Conservation (phyloP, 1,140 invertebrate genomes). For the Branchinecta lindahli region DNA sequence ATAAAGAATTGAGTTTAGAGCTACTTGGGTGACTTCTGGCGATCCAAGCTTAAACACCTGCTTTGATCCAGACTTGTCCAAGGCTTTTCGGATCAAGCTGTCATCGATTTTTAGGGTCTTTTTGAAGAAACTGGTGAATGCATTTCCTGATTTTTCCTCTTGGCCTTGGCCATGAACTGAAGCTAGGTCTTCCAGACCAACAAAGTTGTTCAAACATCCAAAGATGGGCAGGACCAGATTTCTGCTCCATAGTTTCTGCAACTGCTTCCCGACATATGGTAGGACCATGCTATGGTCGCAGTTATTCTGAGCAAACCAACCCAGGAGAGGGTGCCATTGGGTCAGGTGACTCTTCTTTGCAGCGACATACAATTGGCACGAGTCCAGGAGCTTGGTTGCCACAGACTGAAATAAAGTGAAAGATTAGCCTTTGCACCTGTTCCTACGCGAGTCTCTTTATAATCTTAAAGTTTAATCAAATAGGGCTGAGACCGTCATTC, state of each 20-base stretch:
- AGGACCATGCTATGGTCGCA: constrained; percentile 52
- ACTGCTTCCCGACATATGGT: constrained; percentile 56
- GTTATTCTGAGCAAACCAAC: constrained; percentile 83
- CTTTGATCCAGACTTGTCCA: constrained; percentile 18
- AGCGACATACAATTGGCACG: constrained; percentile 66
- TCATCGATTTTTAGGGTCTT: constrained; percentile 11
- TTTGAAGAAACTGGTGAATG: background rate
- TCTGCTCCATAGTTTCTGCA: constrained; percentile 69
- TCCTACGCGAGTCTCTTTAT: too few relatives aligned
- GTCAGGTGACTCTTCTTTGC: constrained; percentile 74
- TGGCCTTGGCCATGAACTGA: background rate
- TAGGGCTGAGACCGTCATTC: constrained; percentile 15
- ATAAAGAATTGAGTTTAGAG: constrained; percentile 75
- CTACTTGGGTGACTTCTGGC: constrained; percentile 58
- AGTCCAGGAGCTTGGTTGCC: constrained; percentile 58
- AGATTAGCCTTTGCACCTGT: background rate
- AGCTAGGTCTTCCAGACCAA: constrained; percentile 15
- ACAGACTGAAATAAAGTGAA: constrained; percentile 43
- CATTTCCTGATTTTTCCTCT: background rate
- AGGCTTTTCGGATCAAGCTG: constrained; percentile 30
- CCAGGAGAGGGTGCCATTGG: constrained; percentile 92
- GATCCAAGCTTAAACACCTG: constrained; percentile 46
- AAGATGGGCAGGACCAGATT: constrained; percentile 35
- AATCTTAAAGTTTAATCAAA: too few relatives aligned
- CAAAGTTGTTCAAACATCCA: constrained; percentile 34